Evolutionary conservation across 2,797 vertebrate species (phyloP).

Genomic region (Craterocephalus amniculus): DNA sequence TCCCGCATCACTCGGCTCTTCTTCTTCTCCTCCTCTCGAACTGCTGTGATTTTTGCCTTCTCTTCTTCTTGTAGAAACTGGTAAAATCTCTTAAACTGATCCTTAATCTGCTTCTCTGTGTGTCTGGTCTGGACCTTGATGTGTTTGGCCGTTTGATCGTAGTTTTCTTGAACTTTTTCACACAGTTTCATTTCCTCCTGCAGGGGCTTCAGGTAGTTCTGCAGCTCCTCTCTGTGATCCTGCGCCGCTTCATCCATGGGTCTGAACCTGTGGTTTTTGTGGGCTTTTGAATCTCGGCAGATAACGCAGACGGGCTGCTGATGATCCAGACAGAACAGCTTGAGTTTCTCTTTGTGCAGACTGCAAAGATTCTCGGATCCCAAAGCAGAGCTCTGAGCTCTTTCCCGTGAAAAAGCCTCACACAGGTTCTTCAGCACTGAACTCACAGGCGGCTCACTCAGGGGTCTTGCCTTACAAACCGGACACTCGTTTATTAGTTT

Average conservation of each 20-base stretch:
- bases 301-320: slow-evolving; percentile 36
- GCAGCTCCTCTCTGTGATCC: slow-evolving; percentile 27
- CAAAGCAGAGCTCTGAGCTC: not conserved
- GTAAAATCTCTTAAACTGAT: slow-evolving; percentile 26
- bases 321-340: slow-evolving; percentile 46
- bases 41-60: slow-evolving; percentile 22
- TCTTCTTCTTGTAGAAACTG: slow-evolving; percentile 46
- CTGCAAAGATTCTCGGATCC: slow-evolving; percentile 8
- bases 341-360: slow-evolving; percentile 39
- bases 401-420: slow-evolving; percentile 4
- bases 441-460: slow-evolving; percentile 19
- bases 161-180: slow-evolving; percentile 18
- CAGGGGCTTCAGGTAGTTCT: slow-evolving; percentile 7
- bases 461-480: slow-evolving; percentile 28
- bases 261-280: slow-evolving; percentile 40
- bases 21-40: slow-evolving; percentile 36
- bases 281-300: slow-evolving; percentile 48
- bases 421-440: slow-evolving; percentile 34
- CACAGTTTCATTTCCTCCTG: slow-evolving; percentile 22
- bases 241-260: slow-evolving; percentile 36
- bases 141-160: slow-evolving; percentile 12
- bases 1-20: slow-evolving; percentile 28
- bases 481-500: slow-evolving; percentile 30
- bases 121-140: slow-evolving; percentile 20
- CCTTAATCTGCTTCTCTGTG: slow-evolving; percentile 29